phyloP scores from a whole-genome alignment of 2,888 invertebrate genomes.

The Megalurothrips usitatus region DNA sequence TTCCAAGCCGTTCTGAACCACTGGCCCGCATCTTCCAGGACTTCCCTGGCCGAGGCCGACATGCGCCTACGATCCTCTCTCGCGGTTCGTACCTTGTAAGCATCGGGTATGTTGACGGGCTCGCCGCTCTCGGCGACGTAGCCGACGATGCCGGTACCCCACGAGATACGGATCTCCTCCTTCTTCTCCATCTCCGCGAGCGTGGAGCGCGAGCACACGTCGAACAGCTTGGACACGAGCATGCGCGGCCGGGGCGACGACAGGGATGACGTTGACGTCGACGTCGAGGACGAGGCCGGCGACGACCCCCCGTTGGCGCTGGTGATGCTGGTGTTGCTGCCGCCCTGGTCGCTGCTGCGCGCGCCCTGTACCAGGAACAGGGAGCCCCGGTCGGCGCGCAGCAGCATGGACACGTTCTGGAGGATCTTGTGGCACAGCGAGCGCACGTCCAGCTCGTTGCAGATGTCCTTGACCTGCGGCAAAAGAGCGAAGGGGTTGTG shows the following conservation, averaged over 20 bases:
- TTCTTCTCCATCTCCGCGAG: slow-evolving; percentile 88
- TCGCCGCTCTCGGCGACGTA: slow-evolving; percentile 90
- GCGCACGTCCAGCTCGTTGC: slow-evolving; percentile 90
- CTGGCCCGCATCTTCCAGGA: too few relatives aligned
- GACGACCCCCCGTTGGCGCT: slow-evolving; percentile 33
- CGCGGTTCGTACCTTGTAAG: slow-evolving; percentile 67
- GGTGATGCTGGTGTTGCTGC: slow-evolving; percentile 33
- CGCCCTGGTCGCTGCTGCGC: slow-evolving; percentile 42
- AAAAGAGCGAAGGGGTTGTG: background rate
- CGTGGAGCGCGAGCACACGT: slow-evolving; percentile 89
- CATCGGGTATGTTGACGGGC: slow-evolving; percentile 91
- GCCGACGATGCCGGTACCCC: slow-evolving; percentile 94
- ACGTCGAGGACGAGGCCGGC: slow-evolving; percentile 5
- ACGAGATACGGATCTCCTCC: slow-evolving; percentile 88
- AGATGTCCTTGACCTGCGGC: slow-evolving; percentile 82
- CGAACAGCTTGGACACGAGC: slow-evolving; percentile 88
- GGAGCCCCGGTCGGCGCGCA: slow-evolving; percentile 89
- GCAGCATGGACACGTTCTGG: slow-evolving; percentile 86
- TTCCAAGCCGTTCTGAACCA: background rate
- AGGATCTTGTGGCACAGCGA: slow-evolving; percentile 93
- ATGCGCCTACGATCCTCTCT: too few relatives aligned
- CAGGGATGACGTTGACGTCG: slow-evolving; percentile 5
- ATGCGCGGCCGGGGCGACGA: slow-evolving; percentile 36
- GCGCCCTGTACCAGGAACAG: slow-evolving; percentile 83
- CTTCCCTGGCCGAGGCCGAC: too few relatives aligned